phyloP scores from a whole-genome alignment of 2,797 vertebrate species.

The Chaetodon trifasciatus region DNA sequence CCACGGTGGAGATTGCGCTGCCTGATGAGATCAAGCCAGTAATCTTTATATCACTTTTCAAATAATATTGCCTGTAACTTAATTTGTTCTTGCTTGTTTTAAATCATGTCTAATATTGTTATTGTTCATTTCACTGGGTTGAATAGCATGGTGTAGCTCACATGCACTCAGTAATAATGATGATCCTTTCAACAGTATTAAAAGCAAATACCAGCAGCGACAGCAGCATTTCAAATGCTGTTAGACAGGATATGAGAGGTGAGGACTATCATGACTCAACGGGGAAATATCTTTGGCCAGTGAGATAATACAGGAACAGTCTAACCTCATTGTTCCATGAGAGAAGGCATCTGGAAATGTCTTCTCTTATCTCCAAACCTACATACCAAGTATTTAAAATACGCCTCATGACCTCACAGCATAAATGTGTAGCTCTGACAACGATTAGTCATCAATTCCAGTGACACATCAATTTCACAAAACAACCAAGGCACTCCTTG shows the following conservation, averaged over 20 bases:
- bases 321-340: neutral
- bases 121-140: neutral
- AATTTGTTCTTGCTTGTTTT: neutral
- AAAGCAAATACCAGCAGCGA: neutral
- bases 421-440: conserved; percentile 9
- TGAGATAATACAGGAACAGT: conserved; percentile 13
- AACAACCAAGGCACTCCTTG: neutral
- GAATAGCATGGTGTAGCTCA: neutral
- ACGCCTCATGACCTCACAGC: neutral
- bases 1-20: no score
- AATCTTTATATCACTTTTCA: neutral
- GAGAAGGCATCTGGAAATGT: neutral
- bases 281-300: conserved; percentile 24
- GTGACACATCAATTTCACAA: neutral
- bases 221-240: conserved; percentile 12
- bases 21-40: no score
- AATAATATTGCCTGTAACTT: neutral
- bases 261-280: conserved; percentile 15
- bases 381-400: conserved; percentile 1
- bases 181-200: conserved; percentile 2
- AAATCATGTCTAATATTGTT: neutral
- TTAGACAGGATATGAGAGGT: conserved; percentile 1
- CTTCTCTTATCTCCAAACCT: neutral
- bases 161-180: neutral
- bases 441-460: neutral